A percentile compares a stretch with the other conserved stretches of the same genome.
phyloP scores from a whole-genome alignment of 1,140 invertebrate genomes.

The Scylla paramamosain region DNA sequence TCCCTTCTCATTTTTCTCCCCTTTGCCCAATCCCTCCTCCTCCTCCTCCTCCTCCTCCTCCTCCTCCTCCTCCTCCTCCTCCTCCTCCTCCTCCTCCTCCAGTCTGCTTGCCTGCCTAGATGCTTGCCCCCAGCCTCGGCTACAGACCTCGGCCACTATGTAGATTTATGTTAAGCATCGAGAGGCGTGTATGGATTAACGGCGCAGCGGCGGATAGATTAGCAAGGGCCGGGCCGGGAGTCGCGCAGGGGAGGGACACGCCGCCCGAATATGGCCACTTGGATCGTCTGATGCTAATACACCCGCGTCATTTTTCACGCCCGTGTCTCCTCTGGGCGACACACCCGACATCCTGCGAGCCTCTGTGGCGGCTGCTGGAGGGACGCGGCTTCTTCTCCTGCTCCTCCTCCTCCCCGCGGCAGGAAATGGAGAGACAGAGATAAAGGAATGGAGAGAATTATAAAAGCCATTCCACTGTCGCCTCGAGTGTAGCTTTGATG shows the following conservation, averaged over 20 bases:
- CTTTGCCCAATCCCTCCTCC: not conserved
- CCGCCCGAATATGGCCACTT: not conserved
- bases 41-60: no score
- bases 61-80: not conserved
- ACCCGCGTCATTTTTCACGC: constrained; percentile 10
- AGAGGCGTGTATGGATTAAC: not conserved
- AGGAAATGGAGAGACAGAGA: constrained; percentile 21
- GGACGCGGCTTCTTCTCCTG: not conserved
- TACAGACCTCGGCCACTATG: not conserved
- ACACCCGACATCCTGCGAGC: constrained; percentile 6
- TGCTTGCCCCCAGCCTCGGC: not conserved
- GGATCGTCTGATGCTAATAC: not conserved
- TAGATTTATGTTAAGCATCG: constrained; percentile 4
- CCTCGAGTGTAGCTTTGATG: not conserved
- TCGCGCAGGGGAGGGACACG: no score
- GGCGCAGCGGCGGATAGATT: no score
- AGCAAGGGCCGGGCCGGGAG: no score
- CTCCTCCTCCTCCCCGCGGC: not conserved
- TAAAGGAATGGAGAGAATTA: constrained; percentile 23
- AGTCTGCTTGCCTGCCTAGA: not conserved
- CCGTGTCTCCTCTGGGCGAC: constrained; percentile 16
- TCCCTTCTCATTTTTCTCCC: no score
- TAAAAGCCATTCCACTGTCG: not conserved
- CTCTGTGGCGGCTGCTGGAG: not conserved
- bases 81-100: not conserved